phyloP scores from a whole-genome alignment of 2,113 vertebrate genomes.

The Fregata magnificens region DNA sequence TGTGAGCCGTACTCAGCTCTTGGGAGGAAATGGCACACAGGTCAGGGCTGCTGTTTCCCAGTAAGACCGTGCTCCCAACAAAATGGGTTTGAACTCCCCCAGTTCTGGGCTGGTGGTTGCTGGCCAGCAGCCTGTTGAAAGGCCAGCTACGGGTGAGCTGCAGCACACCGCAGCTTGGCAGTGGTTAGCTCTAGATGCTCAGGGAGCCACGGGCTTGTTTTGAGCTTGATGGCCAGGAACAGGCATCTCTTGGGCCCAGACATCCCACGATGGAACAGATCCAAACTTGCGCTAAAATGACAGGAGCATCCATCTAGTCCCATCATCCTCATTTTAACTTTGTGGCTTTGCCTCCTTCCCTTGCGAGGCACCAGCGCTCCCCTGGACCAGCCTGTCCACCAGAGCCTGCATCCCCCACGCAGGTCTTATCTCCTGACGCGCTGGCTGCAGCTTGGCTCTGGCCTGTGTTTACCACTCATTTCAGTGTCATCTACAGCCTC shows the following conservation, averaged over 20 bases:
- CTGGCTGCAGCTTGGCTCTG: constrained; percentile 7
- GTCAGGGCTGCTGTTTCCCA: not conserved
- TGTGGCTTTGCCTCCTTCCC: not conserved
- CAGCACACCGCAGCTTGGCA: not conserved
- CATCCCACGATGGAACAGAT: not conserved
- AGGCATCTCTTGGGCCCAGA: not conserved
- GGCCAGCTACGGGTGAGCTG: not conserved
- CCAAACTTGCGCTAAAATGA: not conserved
- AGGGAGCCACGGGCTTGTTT: fast-evolving
- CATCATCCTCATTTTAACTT: not conserved
- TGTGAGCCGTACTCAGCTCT: not conserved
- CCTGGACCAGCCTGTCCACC: not conserved
- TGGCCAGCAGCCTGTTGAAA: not conserved
- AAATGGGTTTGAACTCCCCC: not conserved
- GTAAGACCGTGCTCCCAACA: not conserved
- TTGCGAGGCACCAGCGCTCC: not conserved
- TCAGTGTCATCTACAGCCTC: not conserved
- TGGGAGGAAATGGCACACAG: fast-evolving
- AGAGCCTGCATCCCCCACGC: fast-evolving
- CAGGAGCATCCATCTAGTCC: not conserved
- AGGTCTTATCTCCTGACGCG: fast-evolving
- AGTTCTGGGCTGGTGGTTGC: not conserved
- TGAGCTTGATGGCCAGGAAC: not conserved
- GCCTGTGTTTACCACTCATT: not conserved
- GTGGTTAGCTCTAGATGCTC: not conserved